Conservation (phyloP, 2,888 invertebrate species). For the Rhogogaster chlorosoma region DNA sequence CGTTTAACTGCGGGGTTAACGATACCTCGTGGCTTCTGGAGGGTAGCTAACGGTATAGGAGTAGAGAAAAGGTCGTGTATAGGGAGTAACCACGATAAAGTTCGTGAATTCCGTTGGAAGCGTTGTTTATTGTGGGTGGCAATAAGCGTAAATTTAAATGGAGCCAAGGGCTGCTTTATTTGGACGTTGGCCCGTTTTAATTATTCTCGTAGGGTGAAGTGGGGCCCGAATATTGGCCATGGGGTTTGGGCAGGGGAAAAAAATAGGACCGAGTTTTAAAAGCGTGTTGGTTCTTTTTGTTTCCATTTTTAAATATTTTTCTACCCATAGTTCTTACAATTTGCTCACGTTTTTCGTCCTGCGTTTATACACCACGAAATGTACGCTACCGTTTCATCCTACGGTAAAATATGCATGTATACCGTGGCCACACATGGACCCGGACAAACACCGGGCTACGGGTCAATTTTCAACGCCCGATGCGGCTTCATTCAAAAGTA, state of each 20-base stretch:
- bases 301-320: background rate
- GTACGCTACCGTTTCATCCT: background rate
- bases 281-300: too few species aligned
- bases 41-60: background rate
- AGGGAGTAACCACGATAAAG: slow-evolving; percentile 42
- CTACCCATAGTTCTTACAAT: background rate
- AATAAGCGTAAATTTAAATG: slow-evolving; percentile 42
- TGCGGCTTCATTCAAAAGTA: slow-evolving; percentile 18
- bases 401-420: slow-evolving; percentile 15
- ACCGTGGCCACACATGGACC: slow-evolving; percentile 14
- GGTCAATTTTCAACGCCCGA: slow-evolving; percentile 42
- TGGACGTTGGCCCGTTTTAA: slow-evolving; percentile 36
- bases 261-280: background rate
- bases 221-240: background rate
- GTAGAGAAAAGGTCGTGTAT: slow-evolving; percentile 1
- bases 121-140: slow-evolving; percentile 43
- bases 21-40: background rate
- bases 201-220: slow-evolving; percentile 33
- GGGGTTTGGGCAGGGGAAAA: background rate
- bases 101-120: slow-evolving; percentile 4
- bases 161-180: slow-evolving; percentile 45
- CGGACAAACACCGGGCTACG: slow-evolving; percentile 29
- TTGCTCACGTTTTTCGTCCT: background rate
- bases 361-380: background rate
- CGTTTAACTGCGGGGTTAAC: slow-evolving; percentile 12